A percentile compares a stretch with the other conserved stretches of the same genome.
phyloP scores from a whole-genome alignment of 2,113 vertebrate genomes.

The Morphnarchus princeps region DNA sequence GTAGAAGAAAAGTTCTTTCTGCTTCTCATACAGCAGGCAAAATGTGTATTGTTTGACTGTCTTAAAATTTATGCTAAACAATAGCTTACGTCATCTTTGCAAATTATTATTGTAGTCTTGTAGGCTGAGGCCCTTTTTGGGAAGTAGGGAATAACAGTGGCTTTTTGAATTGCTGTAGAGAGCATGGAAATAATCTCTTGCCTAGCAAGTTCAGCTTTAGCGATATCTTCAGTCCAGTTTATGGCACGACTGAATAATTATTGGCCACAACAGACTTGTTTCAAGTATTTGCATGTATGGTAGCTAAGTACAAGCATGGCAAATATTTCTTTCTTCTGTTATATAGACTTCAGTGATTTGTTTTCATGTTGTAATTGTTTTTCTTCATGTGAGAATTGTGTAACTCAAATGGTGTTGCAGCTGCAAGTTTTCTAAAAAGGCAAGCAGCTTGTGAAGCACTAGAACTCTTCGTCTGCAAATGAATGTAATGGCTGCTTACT shows the following conservation, averaged over 20 bases:
- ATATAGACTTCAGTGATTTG: not conserved
- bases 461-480: constrained; percentile 5
- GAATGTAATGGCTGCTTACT: not conserved
- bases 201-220: not conserved
- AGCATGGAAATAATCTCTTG: not conserved
- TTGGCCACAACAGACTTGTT: not conserved
- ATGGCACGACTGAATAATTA: not conserved
- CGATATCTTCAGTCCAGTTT: not conserved
- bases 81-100: constrained; percentile 1
- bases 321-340: not conserved
- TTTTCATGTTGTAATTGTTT: not conserved
- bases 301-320: not conserved
- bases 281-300: not conserved
- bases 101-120: not conserved
- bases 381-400: not conserved
- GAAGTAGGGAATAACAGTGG: constrained; percentile 5
- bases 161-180: not conserved
- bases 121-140: not conserved
- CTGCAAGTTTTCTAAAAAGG: constrained; percentile 18
- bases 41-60: not conserved
- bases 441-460: constrained; percentile 14
- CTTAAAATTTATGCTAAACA: constrained; percentile 17
- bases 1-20: not conserved
- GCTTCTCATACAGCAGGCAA: not conserved
- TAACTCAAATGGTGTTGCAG: not conserved